Base-by-base conservation (phyloP, 2,888 invertebrate species). In the Apotomis capreana region DNA sequence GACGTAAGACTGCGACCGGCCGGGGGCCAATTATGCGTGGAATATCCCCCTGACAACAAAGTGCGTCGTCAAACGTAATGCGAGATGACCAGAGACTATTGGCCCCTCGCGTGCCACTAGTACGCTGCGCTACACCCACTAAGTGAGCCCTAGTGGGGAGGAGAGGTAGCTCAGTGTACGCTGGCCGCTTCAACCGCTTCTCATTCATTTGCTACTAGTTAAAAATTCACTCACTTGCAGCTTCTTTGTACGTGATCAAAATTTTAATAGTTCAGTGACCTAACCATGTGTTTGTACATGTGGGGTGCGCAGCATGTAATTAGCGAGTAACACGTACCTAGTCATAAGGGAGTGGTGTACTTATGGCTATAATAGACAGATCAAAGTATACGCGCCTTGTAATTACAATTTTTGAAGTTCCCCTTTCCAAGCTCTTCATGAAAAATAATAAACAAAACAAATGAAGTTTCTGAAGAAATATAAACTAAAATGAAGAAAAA, bases 11-110 rank as follows among this genome's bases (percentile, higher is more conserved):
- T 81, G 83, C 83, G 83, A 84, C 83, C 84, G 82, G 80, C 81
- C 80, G 81, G 82, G 83, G 85, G 77, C 82, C 83, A 83, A 84
- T 86, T 82, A 84, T 87, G 87, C 86, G 86, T 86, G 83, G 81
- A 65, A 82, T 81, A 78, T 78, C 84, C 84, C 83, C 89, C 79
- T 90, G 85, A 90, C 87, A 90, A 91, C 89, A 86, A 74, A 87
- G 84, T 89, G 88, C 89, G 89, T 85, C 81, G 81, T 68, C 68
- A 72, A 72, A 74, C 65, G 63, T 70, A 60, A 71, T 61, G 71
- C 65, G 52, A 71, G 51, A 57, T 60, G 51, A 74, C 83, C 79
- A 81, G 57, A 68, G 63, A 76, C 68, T 51, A 51, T 52, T 77
- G 76, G 75, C 70, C 75, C 69, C 57, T 60, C 46, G 36, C 49